Percentiles rank a stretch among this genome's conserved stretches.
phyloP scores from a whole-genome alignment of 2,113 vertebrate species.

The Coturnix japonica region DNA sequence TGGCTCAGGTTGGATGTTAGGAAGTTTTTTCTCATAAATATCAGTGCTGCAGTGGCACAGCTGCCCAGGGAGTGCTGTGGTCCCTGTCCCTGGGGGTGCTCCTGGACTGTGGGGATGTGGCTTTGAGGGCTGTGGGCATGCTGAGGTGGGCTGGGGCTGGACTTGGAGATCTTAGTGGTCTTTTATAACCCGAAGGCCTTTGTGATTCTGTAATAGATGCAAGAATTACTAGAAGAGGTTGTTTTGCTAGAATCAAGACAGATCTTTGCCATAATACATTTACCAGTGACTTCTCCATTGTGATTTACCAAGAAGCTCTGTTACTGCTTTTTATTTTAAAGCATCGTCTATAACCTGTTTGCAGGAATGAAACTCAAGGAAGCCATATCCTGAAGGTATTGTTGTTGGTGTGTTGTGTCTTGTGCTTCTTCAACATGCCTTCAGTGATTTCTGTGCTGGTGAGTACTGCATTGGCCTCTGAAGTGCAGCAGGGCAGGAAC shows the following conservation, averaged over 20 bases:
- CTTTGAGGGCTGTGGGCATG: too few relatives aligned
- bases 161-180: too few relatives aligned
- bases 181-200: too few relatives aligned
- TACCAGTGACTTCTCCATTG: not conserved
- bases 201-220: not conserved
- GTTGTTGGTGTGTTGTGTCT: constrained; percentile 9
- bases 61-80: too few relatives aligned
- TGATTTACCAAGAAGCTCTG: constrained; percentile 40
- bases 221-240: not conserved
- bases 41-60: too few relatives aligned
- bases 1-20: too few relatives aligned
- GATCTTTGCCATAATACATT: constrained; percentile 43
- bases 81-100: too few relatives aligned
- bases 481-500: too few relatives aligned
- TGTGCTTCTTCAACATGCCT: not conserved
- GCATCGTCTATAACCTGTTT: constrained; percentile 41
- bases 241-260: constrained; percentile 40
- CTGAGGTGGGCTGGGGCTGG: too few relatives aligned
- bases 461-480: not conserved
- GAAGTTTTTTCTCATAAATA: too few relatives aligned
- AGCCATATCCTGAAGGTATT: constrained; percentile 45
- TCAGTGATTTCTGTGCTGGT: not conserved
- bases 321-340: constrained; percentile 61
- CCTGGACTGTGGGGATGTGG: too few relatives aligned
- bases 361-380: constrained; percentile 16